A percentile compares a stretch with the other conserved stretches of the same genome.
Evolutionary conservation across 2,888 invertebrate species (phyloP).

Genomic region (Sarcophaga rosellei): DNA sequence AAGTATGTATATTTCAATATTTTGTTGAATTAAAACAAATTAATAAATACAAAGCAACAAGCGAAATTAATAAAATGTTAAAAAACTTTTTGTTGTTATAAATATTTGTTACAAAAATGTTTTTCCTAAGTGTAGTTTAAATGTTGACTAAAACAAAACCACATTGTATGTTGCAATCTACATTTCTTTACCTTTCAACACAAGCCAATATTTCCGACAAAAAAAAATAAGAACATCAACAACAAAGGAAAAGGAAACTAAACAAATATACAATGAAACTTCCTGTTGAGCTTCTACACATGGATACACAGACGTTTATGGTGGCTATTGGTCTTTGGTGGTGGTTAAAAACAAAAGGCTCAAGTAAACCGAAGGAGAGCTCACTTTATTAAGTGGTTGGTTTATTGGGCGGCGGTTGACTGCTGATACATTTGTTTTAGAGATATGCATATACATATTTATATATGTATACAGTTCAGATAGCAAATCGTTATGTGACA

Average conservation of each 20-base stretch:
- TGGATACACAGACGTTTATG: conserved; percentile 28
- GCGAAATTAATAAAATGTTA: background rate
- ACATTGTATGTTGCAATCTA: conserved; percentile 37
- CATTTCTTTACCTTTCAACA: conserved; percentile 31
- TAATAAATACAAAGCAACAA: background rate
- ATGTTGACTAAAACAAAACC: background rate
- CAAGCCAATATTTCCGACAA: conserved; percentile 7
- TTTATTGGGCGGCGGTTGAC: conserved; percentile 10
- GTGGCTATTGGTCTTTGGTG: conserved; percentile 37
- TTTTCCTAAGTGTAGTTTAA: conserved; percentile 14
- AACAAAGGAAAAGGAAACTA: background rate
- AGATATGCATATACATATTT: conserved; percentile 2
- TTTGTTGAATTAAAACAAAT: too few species aligned
- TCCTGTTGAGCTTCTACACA: conserved; percentile 57
- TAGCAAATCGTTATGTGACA: conserved; percentile 63
- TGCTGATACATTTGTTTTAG: conserved; percentile 52
- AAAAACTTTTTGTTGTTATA: background rate
- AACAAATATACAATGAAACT: conserved; percentile 49
- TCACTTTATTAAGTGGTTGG: conserved; percentile 18
- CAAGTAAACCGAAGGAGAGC: conserved; percentile 32
- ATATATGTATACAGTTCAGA: conserved; percentile 39
- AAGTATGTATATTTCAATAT: too few species aligned
- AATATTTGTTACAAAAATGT: background rate
- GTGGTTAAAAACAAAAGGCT: conserved; percentile 45
- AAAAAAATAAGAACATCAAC: conserved; percentile 37